Conservation (phyloP, 2,797 vertebrate genomes). For the Pantherophis vulpinus region DNA sequence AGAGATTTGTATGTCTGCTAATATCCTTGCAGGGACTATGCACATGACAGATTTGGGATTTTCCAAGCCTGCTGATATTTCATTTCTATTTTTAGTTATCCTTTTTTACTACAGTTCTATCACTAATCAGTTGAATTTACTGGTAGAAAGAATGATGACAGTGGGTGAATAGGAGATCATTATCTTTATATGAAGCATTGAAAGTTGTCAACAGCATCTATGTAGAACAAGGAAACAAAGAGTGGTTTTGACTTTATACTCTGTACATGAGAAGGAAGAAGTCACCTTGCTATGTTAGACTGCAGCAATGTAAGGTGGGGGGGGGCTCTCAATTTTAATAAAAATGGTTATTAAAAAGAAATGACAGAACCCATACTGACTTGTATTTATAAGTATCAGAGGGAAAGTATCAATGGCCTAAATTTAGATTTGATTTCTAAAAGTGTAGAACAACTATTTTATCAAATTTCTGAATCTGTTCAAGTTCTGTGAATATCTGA, state of each 20-base stretch:
- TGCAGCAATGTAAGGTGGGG: background rate
- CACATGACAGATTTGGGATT: too few relatives aligned
- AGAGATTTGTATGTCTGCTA: too few relatives aligned
- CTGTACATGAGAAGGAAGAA: background rate
- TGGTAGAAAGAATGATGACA: background rate
- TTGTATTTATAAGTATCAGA: background rate
- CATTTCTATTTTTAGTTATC: background rate
- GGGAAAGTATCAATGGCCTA: background rate
- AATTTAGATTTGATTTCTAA: background rate
- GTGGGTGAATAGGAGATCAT: background rate
- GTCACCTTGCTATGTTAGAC: background rate
- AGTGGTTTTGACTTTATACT: background rate
- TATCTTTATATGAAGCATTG: background rate
- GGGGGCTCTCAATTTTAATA: background rate
- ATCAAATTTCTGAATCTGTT: background rate
- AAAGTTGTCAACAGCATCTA: background rate
- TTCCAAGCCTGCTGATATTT: too few relatives aligned
- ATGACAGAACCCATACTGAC: background rate
- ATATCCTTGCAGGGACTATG: too few relatives aligned
- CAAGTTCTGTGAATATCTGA: background rate
- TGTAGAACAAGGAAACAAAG: background rate
- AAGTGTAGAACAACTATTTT: background rate
- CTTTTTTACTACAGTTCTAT: background rate
- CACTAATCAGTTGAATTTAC: background rate
- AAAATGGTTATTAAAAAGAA: background rate